phyloP scores from a whole-genome alignment of 2,888 invertebrate species.

The Eristalinus aeneus region DNA sequence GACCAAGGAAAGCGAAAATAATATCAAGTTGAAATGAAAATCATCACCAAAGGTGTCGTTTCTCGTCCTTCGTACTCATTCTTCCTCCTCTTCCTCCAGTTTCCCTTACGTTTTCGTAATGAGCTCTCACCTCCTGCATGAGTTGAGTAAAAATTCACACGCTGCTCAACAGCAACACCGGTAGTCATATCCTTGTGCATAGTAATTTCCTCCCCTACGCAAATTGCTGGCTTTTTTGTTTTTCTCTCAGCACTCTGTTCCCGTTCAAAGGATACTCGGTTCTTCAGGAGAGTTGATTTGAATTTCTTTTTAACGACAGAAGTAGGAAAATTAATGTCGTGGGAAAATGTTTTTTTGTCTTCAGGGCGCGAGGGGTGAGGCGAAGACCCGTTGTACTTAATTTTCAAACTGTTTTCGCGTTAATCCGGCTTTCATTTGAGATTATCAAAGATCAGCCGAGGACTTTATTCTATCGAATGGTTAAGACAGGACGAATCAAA shows the following conservation, averaged over 20 bases:
- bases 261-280: slow-evolving; percentile 60
- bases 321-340: slow-evolving; percentile 46
- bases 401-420: background rate
- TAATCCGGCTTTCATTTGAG: background rate
- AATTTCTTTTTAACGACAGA: slow-evolving; percentile 29
- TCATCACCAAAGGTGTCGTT: background rate
- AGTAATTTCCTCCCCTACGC: slow-evolving; percentile 68
- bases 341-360: slow-evolving; percentile 61
- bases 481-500: slow-evolving; percentile 7
- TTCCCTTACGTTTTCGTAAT: background rate
- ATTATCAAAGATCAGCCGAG: background rate
- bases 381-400: background rate
- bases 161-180: slow-evolving; percentile 47
- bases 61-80: background rate
- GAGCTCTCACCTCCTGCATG: slow-evolving; percentile 19
- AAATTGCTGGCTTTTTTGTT: slow-evolving; percentile 43
- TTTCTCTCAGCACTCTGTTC: slow-evolving; percentile 24
- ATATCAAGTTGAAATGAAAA: background rate
- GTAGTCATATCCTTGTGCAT: slow-evolving; percentile 64
- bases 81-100: background rate
- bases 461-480: background rate
- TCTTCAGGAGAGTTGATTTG: slow-evolving; percentile 50
- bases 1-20: background rate
- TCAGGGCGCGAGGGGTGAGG: background rate
- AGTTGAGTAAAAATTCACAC: slow-evolving; percentile 63